Conservation (phyloP, 2,113 vertebrate species). For the Elephas maximus region DNA sequence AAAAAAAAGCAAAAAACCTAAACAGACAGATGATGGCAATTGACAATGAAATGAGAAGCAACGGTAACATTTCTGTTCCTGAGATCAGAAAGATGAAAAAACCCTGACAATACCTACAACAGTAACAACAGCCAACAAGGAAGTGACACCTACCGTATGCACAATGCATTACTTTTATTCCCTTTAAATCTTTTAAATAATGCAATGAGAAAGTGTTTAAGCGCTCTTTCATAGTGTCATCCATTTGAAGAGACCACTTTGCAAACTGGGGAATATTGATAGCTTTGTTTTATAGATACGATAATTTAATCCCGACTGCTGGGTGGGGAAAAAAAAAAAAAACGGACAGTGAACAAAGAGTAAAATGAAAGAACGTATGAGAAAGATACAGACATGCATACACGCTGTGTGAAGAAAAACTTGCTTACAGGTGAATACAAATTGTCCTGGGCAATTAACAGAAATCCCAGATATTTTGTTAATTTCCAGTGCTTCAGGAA, state of each 20-base stretch:
- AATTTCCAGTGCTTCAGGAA: no score
- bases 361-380: no score
- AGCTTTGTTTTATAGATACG: no score
- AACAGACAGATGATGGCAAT: not conserved
- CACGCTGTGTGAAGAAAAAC: no score
- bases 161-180: not conserved
- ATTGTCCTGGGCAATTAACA: no score
- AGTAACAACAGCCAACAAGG: not conserved
- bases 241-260: not conserved
- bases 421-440: no score
- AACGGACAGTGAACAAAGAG: no score
- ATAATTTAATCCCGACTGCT: no score
- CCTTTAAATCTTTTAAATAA: not conserved
- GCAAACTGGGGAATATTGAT: not conserved
- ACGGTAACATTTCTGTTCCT: not conserved
- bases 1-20: not conserved
- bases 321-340: no score
- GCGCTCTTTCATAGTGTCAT: not conserved
- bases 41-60: not conserved
- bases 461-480: no score
- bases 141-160: not conserved
- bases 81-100: no score
- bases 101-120: not conserved
- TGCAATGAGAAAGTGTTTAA: not conserved
- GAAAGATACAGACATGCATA: no score